Evolutionary conservation across 2,113 vertebrate genomes (phyloP), one percentile per base, ranked within the genome.

Genomic region (Grammomys dolichurus): DNA sequence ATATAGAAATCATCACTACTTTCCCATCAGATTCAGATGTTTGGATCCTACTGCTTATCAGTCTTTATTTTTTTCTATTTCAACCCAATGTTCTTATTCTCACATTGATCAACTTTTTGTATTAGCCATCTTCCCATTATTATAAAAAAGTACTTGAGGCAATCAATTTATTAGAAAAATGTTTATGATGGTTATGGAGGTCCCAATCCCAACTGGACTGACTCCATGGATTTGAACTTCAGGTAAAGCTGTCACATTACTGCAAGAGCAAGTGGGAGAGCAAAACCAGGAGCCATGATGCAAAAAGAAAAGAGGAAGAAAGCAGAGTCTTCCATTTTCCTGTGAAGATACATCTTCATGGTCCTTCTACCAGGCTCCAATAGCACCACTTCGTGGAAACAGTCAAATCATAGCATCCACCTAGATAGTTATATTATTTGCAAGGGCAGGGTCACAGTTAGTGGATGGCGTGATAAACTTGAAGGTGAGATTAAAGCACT

Each of bases 351-450:
- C 8, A 6, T 20, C 58, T 26, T 43, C 31, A 72, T 2, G 28
- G 51, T 12, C 33, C 11, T 87, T 11, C 20, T 4, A 40, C 3
- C 24, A 51, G 40, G 40, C 9, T 48, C 43, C 56, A 19, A 33
- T 8, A 67, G 12, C 31, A 48, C n/a, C 46, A 69, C 28, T 43
- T 51, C 54, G 6, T 31, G 28, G 48, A 75, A 67, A 76, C 0
- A 40, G 11, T 43, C 4, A 40, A 40, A 40, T 24, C 33, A 60
- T n/a, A 70, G 20, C 9, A 65, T 5, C 17, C 7, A 63, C 43
- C 5, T n/a, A 92, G 17, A 26, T 10, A 73, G 89, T 82, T 73
- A 40, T 43, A 69, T 96, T 82, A 84, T 69, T 90, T 93, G 54
- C 33, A 63, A 87, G 28, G 75, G 10, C 46, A 87, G 58, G 0